A percentile compares a stretch with the other conserved stretches of the same genome.
These are phyloP conservation scores for Thamnophis sirtalis DNA, from an alignment of 2,113 vertebrate species.

Conservation along the genomic window DNA sequence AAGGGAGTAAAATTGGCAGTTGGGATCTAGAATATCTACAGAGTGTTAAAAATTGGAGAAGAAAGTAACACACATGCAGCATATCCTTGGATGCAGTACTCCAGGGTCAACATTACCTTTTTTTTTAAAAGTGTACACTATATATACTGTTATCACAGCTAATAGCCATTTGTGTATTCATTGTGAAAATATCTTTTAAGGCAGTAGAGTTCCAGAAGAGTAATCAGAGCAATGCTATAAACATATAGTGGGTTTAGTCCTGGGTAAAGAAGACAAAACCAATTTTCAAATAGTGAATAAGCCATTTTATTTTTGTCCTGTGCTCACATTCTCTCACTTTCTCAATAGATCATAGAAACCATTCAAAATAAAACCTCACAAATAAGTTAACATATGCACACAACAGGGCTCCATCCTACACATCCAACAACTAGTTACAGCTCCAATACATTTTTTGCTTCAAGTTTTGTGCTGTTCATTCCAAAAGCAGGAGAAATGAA, in stretches of 20 bases:
- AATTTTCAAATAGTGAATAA: slow-evolving; percentile 64
- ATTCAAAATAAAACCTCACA: slow-evolving; percentile 70
- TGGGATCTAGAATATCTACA: too few species aligned
- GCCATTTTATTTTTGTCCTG: slow-evolving; percentile 75
- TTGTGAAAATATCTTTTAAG: not conserved
- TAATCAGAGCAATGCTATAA: not conserved
- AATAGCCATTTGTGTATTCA: not conserved
- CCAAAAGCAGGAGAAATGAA: not conserved
- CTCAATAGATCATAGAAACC: slow-evolving; percentile 73
- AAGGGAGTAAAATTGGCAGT: too few species aligned
- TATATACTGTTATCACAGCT: not conserved
- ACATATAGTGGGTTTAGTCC: fast-evolving
- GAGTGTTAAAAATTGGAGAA: too few species aligned
- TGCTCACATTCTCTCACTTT: slow-evolving; percentile 67
- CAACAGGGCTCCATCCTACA: slow-evolving; percentile 49
- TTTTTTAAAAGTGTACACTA: too few species aligned
- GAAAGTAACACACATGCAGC: too few species aligned
- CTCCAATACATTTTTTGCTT: slow-evolving; percentile 54
- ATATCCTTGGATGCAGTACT: too few species aligned
- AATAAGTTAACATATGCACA: slow-evolving; percentile 55
- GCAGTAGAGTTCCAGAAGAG: not conserved
- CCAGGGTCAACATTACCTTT: too few species aligned
- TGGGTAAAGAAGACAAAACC: slow-evolving; percentile 8
- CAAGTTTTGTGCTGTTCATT: slow-evolving; percentile 1
- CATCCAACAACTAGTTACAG: slow-evolving; percentile 36